A percentile compares a stretch with the other conserved stretches of the same genome.
phyloP scores from a whole-genome alignment of 2,888 invertebrate genomes.

The Erynnis tages region DNA sequence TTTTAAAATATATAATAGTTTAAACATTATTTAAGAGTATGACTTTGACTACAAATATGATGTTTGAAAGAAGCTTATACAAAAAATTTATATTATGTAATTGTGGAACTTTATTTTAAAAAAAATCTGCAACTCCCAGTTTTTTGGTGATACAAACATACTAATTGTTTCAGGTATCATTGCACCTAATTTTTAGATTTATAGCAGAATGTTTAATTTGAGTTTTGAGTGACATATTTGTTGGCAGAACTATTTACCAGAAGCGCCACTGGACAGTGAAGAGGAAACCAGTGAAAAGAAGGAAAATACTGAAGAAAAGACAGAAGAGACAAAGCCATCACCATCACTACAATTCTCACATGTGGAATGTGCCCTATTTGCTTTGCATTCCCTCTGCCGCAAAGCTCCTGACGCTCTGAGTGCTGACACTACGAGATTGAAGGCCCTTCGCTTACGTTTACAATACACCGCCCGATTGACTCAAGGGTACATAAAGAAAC shows the following conservation, averaged over 20 bases:
- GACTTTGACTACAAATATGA: too few species aligned
- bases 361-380: conserved; percentile 94
- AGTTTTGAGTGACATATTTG: background rate
- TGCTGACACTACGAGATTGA: conserved; percentile 86
- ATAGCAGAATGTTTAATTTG: too few species aligned
- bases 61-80: too few species aligned
- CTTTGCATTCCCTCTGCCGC: conserved; percentile 88
- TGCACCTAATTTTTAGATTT: too few species aligned
- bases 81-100: too few species aligned
- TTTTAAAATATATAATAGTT: too few species aligned
- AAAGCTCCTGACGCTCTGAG: conserved; percentile 88
- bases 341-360: conserved; percentile 96
- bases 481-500: conserved; percentile 89
- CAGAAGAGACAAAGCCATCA: conserved; percentile 55
- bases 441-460: conserved; percentile 92
- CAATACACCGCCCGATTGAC: conserved; percentile 96
- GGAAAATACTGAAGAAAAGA: conserved; percentile 46
- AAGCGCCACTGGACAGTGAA: conserved; percentile 86
- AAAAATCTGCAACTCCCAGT: too few species aligned
- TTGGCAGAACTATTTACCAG: conserved; percentile 90
- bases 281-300: conserved; percentile 51
- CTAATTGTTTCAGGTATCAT: too few species aligned
- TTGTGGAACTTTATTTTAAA: too few species aligned
- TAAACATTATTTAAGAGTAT: too few species aligned
- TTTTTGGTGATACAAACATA: too few species aligned